phyloP scores from a whole-genome alignment of 2,797 vertebrate genomes.

The Emydoidea blandingii region DNA sequence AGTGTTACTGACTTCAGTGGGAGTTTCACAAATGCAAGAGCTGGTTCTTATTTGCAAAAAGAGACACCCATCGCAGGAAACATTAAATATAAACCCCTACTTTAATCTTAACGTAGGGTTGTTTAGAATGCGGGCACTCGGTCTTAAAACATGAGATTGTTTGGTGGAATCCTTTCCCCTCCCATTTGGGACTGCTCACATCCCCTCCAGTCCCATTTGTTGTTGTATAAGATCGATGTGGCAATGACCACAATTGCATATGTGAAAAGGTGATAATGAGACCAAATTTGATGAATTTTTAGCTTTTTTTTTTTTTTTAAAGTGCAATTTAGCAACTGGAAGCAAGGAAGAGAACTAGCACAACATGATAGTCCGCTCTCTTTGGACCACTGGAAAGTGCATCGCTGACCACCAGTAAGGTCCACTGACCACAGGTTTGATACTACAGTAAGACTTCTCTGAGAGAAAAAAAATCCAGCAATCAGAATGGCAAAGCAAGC shows the following conservation, averaged over 20 bases:
- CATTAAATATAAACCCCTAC: neutral
- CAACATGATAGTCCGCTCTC: neutral
- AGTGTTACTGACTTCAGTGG: conserved; percentile 13
- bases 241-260: neutral
- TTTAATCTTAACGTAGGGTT: accelerated
- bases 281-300: conserved; percentile 54
- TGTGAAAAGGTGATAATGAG: neutral
- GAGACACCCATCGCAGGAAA: neutral
- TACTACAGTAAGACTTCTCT: neutral
- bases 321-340: conserved; percentile 28
- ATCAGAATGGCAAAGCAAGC: neutral
- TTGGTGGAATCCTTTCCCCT: neutral
- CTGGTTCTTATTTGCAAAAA: neutral
- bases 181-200: neutral
- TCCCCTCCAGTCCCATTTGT: neutral
- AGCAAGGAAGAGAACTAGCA: conserved; percentile 28
- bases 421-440: neutral
- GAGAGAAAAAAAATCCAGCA: neutral
- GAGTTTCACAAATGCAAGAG: neutral
- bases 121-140: neutral
- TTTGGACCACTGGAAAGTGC: neutral
- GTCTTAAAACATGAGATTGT: neutral
- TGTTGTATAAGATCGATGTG: conserved; percentile 35
- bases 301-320: conserved; percentile 15
- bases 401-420: neutral